A percentile compares a stretch with the other conserved stretches of the same genome.
These are phyloP conservation scores for Zaprionus lachaisei DNA, from an alignment of 1,140 invertebrate species.

Conservation along the genomic window DNA sequence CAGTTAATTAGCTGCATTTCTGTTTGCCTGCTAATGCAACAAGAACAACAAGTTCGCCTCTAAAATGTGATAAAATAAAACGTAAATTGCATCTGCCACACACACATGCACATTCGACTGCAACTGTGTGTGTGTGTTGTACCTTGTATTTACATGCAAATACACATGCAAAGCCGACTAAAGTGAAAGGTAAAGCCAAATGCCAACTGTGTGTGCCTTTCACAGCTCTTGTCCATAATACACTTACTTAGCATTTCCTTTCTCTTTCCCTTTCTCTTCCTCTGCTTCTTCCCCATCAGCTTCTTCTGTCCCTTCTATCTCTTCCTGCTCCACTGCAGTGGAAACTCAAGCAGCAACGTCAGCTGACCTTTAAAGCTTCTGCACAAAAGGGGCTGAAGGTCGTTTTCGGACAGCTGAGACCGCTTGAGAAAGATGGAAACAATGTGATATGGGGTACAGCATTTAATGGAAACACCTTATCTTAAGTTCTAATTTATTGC, in stretches of 20 bases:
- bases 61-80: constrained; percentile 78
- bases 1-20: constrained; percentile 74
- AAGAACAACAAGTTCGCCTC: constrained; percentile 46
- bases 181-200: constrained; percentile 36
- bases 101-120: not conserved
- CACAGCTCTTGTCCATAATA: constrained; percentile 66
- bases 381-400: constrained; percentile 1
- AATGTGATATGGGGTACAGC: not conserved
- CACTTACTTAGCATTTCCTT: constrained; percentile 36
- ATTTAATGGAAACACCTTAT: not conserved
- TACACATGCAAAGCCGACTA: constrained; percentile 59
- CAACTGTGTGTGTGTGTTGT: constrained; percentile 36
- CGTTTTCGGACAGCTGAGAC: not conserved
- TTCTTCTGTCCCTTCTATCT: not conserved
- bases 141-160: constrained; percentile 63
- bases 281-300: not conserved
- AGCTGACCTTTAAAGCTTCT: constrained; percentile 29
- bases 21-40: constrained; percentile 62
- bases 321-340: not conserved
- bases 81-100: constrained; percentile 56
- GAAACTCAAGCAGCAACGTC: constrained; percentile 37
- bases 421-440: not conserved
- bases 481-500: not conserved
- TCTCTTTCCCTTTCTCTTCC: no score
- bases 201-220: constrained; percentile 56